Evolutionary conservation across 2,888 invertebrate genomes (phyloP), one percentile per base, ranked within the genome.

Genomic region (Trissolcus brochymenae): DNA sequence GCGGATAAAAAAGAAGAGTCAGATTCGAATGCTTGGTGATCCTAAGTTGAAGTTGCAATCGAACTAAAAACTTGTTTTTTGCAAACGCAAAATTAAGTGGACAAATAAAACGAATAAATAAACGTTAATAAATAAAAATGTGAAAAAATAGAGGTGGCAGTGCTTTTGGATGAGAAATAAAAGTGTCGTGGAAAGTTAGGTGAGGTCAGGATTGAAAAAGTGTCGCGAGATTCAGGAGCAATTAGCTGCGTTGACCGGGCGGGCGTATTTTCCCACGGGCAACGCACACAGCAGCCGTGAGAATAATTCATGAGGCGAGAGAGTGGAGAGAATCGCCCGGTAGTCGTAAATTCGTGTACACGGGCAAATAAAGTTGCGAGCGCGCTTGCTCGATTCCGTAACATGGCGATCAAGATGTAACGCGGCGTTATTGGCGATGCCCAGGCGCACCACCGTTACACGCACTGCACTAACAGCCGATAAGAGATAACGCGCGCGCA

Each of bases 241-340:
- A 72, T 72, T 72, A 72, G 72, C 65, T 40, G 49, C 78, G 86
- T 83, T 71, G 62, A 74, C 68, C 57, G 74, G 85, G 83, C 84
- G 84, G 83, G 83, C 83, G 85, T 84, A 85, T 87, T 88, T 88
- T 88, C 88, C 88, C 88, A 88, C 88, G 88, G 85, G 84, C 87
- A 81, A 84, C 7, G 35, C 35, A 9, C 35, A 35, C 35, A 35
- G 35, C 79, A 84, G 85, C 87, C 88, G 88, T 88, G 88, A 88
- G 88, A 88, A 88, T 88, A 87, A 88, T 87, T 87, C 87, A 87
- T 87, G 79, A 67, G 35, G 68, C 62, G 62, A 60, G 40, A 55
- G 51, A 54, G 74, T 49, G 62, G 50, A 55, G 46, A 16, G 46
- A 16, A 46, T 46, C n/a, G 46, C 75, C 56, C 65, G 61, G 66